Evolutionary conservation across 2,113 vertebrate genomes (phyloP), one percentile per base, ranked within the genome.

Genomic region (Perca flavescens): DNA sequence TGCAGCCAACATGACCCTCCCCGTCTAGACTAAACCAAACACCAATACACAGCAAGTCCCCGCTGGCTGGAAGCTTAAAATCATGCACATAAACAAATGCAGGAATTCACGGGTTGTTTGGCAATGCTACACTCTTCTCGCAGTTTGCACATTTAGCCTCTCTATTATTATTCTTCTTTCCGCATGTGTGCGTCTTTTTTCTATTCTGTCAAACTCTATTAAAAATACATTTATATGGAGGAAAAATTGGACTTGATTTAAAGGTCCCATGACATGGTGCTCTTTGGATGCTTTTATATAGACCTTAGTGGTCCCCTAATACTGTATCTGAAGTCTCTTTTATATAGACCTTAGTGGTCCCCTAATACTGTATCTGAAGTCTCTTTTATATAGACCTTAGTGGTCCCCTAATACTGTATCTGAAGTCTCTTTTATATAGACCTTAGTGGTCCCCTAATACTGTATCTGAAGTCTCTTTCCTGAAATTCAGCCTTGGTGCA

Each of bases 11-110:
- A 50, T 77, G 81, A 80, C 87, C 82, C 62, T 85, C 62, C 82
- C 47, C 21, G 76, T 86, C 82, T 83, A 77, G 83, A 86, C 79
- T 53, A 49, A 86, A 72, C 69, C 69, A 72, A 88, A 88, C 79
- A 86, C 58, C 68, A 15, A 74, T 54, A 81, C 63, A 64, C 56
- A 73, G 7, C 70, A 67, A 67, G 40, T 60, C 66, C 67, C 86
- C 2, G 47, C 79, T 50, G 69, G 74, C 79, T 81, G 68, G 3
- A 22, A 52, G 65, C 25, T 77, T 84, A 63, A 74, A 74, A 68
- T 79, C 79, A 71, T 57, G 65, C 82, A 80, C 28, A 50, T 70
- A 68, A 82, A 77, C 79, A 76, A 85, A 85, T 25, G 49, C 46
- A 58, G 57, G 21, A 60, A 10, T 50, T 63, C 1, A 4, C 50